These are phyloP conservation scores for Deladenus siricidicola DNA, from an alignment of 2,888 invertebrate species.

Conservation along the genomic window DNA sequence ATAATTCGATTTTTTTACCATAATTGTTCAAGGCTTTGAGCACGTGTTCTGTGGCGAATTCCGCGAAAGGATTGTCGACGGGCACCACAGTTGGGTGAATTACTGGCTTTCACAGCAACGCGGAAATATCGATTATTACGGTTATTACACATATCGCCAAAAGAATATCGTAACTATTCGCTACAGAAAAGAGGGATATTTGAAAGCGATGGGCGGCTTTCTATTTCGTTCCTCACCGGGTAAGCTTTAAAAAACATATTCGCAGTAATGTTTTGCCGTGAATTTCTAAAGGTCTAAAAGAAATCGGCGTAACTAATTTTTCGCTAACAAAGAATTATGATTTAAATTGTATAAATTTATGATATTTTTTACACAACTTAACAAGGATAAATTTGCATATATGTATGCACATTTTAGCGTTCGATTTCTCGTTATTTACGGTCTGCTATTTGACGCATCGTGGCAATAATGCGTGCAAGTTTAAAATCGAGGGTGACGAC, in stretches of 20 bases:
- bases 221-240: constrained; percentile 49
- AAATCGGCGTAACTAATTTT: too few relatives aligned
- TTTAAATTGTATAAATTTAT: too few relatives aligned
- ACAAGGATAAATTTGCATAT: too few relatives aligned
- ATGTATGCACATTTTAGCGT: constrained; percentile 46
- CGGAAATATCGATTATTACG: constrained; percentile 48
- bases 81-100: constrained; percentile 51
- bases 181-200: constrained; percentile 42
- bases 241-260: constrained; percentile 9
- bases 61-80: constrained; percentile 36
- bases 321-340: too few relatives aligned
- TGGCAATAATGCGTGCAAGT: constrained; percentile 36
- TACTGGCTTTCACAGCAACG: constrained; percentile 48
- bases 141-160: constrained; percentile 42
- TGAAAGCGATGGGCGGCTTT: constrained; percentile 49
- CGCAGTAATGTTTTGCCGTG: constrained; percentile 6
- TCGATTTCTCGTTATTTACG: constrained; percentile 50
- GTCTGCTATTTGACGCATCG: constrained; percentile 44
- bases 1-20: neutral
- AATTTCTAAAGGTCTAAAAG: constrained; percentile 6
- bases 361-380: too few relatives aligned
- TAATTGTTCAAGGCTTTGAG: constrained; percentile 42
- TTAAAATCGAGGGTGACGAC: constrained; percentile 1
- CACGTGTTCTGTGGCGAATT: constrained; percentile 52
- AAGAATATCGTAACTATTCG: constrained; percentile 50